Evolutionary conservation across 2,888 invertebrate species (phyloP), one percentile per base, ranked within the genome.

Genomic region (Mamestra brassicae): DNA sequence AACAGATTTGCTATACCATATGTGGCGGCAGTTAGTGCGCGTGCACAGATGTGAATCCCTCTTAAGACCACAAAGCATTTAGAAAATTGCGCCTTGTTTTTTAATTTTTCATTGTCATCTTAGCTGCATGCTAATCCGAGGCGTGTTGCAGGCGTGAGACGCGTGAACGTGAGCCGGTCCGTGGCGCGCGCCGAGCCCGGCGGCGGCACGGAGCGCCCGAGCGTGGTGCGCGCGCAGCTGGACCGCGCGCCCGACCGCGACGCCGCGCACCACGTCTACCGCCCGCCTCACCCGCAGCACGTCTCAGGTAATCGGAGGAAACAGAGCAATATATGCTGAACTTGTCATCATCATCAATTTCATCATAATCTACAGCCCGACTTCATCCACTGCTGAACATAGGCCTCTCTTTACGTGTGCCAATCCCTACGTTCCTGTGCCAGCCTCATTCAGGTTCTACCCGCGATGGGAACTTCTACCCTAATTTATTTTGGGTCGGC

Each of bases 171-270:
- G 81, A 92, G 92, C 79, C 90, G 93, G 68, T 89, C 91, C 65
- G 92, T 88, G 80, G 87, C 88, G 74, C 90, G 92, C 76, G 84
- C 88, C 42, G 90, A 90, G 84, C 74, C 87, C 58, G 85, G 88
- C 90, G 96, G 88, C 90, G 96, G 88, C 90, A 94, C 95, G 65
- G 96, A 96, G 93, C 93, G 96, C 88, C 95, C 96, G 74, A 95
- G 96, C 92, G 96, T 96, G 87, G 92, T 96, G 90, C 96, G 96
- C 89, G 96, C 96, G 86, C 96, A 96, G 88, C 94, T 96, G 77
- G 96, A 96, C 92, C 95, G 95, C 85, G 94, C 93, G 86, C 95
- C 96, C 80, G 95, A 95, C 88, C 93, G 95, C 76, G 95, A 95
- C 89, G 94, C 94, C 85, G 94, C 95, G 66, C 92, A 93, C 84